phyloP scores from a whole-genome alignment of 2,888 invertebrate genomes.

The Limnephilus marmoratus region DNA sequence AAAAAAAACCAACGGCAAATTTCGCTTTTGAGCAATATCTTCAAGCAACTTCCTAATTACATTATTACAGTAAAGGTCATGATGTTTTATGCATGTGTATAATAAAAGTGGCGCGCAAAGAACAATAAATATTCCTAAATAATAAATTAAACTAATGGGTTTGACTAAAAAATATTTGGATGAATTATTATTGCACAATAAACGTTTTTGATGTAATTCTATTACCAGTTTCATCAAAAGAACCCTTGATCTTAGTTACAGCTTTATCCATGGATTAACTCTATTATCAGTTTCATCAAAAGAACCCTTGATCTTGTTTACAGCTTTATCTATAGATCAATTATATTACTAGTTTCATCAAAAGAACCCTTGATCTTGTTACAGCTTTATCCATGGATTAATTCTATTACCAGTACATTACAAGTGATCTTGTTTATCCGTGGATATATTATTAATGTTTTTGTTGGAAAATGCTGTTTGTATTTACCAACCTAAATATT shows the following conservation, averaged over 20 bases:
- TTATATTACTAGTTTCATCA: background rate
- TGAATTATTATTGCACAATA: constrained; percentile 58
- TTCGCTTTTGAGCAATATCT: background rate
- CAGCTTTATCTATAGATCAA: background rate
- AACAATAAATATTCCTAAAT: constrained; percentile 22
- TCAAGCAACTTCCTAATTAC: background rate
- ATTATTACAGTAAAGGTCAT: background rate
- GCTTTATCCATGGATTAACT: background rate
- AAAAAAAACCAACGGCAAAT: background rate
- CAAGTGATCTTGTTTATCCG: background rate
- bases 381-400: background rate
- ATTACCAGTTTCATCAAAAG: background rate
- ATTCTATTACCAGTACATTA: background rate
- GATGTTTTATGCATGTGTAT: background rate
- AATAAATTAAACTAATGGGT: constrained; percentile 29
- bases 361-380: background rate
- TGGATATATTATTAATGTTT: no score
- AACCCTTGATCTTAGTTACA: background rate
- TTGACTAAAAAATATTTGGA: constrained; percentile 54
- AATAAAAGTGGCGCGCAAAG: background rate
- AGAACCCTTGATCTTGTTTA: background rate
- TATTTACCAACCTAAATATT: no score
- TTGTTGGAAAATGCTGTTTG: no score
- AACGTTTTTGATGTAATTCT: constrained; percentile 14
- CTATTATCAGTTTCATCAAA: no score